phyloP scores from a whole-genome alignment of 2,888 invertebrate genomes.

The Lypha dubia region DNA sequence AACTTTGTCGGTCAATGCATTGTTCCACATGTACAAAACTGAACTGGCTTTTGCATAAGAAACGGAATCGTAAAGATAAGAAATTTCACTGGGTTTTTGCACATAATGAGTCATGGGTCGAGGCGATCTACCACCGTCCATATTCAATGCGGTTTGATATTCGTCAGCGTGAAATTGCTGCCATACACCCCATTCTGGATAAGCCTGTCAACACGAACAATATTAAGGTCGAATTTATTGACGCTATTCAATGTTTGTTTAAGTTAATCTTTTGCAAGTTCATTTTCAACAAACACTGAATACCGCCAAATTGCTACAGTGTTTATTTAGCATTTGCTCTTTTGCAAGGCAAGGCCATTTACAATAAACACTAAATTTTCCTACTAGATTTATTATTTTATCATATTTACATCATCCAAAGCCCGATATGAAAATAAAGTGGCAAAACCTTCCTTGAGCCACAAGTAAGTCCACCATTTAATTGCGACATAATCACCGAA shows the following conservation, averaged over 20 bases:
- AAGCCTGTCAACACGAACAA: constrained; percentile 82
- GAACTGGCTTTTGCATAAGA: constrained; percentile 95
- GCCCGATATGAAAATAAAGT: constrained; percentile 79
- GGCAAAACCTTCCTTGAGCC: constrained; percentile 89
- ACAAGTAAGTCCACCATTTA: constrained; percentile 88
- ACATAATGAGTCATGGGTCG: constrained; percentile 93
- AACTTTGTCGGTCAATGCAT: constrained; percentile 79
- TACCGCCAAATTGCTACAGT: too few relatives aligned
- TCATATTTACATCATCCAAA: constrained; percentile 76
- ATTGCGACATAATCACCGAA: constrained; percentile 90
- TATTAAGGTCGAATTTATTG: background rate
- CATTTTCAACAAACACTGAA: too few relatives aligned
- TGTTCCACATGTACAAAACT: constrained; percentile 80
- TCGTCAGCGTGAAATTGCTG: constrained; percentile 91
- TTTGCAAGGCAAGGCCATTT: too few relatives aligned
- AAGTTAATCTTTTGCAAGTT: too few relatives aligned
- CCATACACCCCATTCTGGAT: constrained; percentile 88
- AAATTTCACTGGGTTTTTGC: constrained; percentile 91
- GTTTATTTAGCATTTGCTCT: too few relatives aligned
- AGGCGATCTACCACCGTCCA: constrained; percentile 89
- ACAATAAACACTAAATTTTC: too few relatives aligned
- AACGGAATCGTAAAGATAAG: constrained; percentile 92
- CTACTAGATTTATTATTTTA: background rate
- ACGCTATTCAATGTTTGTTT: too few relatives aligned
- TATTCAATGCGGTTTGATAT: constrained; percentile 88